A percentile compares a stretch with the other conserved stretches of the same genome.
Conservation (phyloP, 1,140 invertebrate genomes). For the Cecropterus lyciades region DNA sequence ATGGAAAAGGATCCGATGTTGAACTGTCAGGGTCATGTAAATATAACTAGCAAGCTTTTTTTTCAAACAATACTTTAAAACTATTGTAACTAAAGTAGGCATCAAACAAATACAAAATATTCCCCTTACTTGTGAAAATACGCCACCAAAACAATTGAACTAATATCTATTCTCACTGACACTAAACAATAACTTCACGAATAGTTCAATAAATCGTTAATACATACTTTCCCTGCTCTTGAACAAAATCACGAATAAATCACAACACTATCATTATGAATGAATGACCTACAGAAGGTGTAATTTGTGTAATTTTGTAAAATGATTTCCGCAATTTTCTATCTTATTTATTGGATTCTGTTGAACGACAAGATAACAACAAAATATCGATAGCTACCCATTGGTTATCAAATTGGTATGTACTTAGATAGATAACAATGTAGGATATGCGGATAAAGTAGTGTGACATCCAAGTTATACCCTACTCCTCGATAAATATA, state of each 20-base stretch:
- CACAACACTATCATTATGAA: conserved; percentile 6
- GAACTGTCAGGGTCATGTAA: too few species aligned
- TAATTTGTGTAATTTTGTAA: conserved; percentile 9
- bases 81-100: background rate
- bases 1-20: too few species aligned
- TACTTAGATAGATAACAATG: conserved; percentile 39
- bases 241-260: conserved; percentile 3
- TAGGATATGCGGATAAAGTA: conserved; percentile 7
- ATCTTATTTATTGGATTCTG: conserved; percentile 2
- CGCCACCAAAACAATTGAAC: background rate
- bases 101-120: background rate
- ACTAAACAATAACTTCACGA: background rate
- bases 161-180: background rate
- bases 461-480: background rate
- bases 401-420: conserved; percentile 41
- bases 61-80: background rate
- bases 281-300: background rate
- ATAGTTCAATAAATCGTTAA: background rate
- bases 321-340: conserved; percentile 18
- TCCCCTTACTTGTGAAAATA: background rate
- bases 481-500: conserved; percentile 19
- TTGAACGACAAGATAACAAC: conserved; percentile 6
- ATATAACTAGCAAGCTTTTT: too few species aligned
- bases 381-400: conserved; percentile 24
- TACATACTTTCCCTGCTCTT: background rate